Percentiles rank a stretch among this genome's conserved stretches.
Evolutionary conservation across 2,113 vertebrate species (phyloP).

Genomic region (Orycteropus afer): DNA sequence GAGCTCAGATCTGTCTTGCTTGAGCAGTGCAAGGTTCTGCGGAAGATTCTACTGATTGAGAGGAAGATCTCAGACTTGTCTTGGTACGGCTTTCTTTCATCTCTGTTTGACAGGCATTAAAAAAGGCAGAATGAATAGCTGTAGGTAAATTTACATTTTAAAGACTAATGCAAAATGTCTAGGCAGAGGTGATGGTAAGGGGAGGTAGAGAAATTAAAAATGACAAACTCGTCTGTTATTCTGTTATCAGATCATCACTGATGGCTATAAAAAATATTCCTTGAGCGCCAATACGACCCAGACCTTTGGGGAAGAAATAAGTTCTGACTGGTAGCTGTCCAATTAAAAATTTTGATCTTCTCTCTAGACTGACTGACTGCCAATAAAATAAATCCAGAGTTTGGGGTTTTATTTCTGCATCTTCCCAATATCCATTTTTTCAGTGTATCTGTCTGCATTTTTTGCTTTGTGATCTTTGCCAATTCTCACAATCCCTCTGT

Average conservation of each 20-base stretch:
- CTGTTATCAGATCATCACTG: slow-evolving; percentile 65
- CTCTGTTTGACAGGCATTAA: slow-evolving; percentile 71
- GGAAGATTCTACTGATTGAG: slow-evolving; percentile 78
- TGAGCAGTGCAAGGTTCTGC: slow-evolving; percentile 78
- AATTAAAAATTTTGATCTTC: slow-evolving; percentile 41
- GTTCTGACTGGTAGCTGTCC: slow-evolving; percentile 6
- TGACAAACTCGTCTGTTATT: slow-evolving; percentile 61
- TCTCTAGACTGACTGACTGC: background rate
- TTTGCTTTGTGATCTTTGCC: slow-evolving; percentile 54
- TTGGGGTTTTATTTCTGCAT: slow-evolving; percentile 40
- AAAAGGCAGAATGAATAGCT: slow-evolving; percentile 67
- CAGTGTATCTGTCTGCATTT: slow-evolving; percentile 48
- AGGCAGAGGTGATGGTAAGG: slow-evolving; percentile 18
- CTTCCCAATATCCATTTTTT: slow-evolving; percentile 10
- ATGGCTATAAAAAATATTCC: slow-evolving; percentile 42
- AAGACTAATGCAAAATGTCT: slow-evolving; percentile 63
- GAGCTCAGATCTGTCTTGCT: slow-evolving; percentile 81
- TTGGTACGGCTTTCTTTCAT: slow-evolving; percentile 69
- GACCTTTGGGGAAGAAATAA: slow-evolving; percentile 24
- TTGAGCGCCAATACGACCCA: background rate
- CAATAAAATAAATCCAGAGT: slow-evolving; percentile 32
- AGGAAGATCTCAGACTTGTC: slow-evolving; percentile 65
- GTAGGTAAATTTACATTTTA: slow-evolving; percentile 76
- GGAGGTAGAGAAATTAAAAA: slow-evolving; percentile 66
- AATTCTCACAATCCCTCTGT: slow-evolving; percentile 34